phyloP scores from a whole-genome alignment of 2,888 invertebrate genomes.

The Stenurella melanura region DNA sequence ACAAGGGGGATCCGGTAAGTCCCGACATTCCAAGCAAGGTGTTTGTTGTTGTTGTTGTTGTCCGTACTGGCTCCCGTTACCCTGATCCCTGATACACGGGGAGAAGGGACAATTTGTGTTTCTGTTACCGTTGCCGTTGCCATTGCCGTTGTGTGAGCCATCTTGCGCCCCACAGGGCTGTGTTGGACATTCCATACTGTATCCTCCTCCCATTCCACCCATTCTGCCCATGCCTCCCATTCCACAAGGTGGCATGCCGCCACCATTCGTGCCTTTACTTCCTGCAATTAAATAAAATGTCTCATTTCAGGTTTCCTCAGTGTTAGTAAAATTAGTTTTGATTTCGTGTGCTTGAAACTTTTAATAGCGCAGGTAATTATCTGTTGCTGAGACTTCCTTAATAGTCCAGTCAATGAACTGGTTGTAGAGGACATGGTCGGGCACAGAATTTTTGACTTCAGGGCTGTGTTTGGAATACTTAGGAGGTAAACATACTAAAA shows the following conservation, averaged over 20 bases:
- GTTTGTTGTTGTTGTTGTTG: not conserved
- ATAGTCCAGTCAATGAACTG: no score
- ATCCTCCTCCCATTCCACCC: not conserved
- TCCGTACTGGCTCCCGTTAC: not conserved
- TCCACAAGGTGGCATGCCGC: not conserved
- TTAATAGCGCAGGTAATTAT: no score
- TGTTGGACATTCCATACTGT: not conserved
- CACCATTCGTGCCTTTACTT: not conserved
- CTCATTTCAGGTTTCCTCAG: not conserved
- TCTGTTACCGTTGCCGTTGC: not conserved
- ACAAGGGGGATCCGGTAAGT: slow-evolving; percentile 45
- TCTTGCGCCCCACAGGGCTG: not conserved
- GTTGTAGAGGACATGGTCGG: no score
- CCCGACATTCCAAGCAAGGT: slow-evolving; percentile 61
- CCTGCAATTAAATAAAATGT: not conserved
- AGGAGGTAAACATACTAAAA: no score
- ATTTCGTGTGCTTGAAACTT: no score
- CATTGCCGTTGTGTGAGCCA: not conserved
- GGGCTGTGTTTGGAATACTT: no score
- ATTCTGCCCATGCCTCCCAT: slow-evolving; percentile 5
- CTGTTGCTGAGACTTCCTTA: no score
- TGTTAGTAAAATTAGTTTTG: no score
- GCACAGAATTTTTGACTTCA: no score
- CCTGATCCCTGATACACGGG: slow-evolving; percentile 45
- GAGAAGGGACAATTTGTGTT: slow-evolving; percentile 42